phyloP scores from a whole-genome alignment of 2,888 invertebrate species.

The Ephialtes manifestator region DNA sequence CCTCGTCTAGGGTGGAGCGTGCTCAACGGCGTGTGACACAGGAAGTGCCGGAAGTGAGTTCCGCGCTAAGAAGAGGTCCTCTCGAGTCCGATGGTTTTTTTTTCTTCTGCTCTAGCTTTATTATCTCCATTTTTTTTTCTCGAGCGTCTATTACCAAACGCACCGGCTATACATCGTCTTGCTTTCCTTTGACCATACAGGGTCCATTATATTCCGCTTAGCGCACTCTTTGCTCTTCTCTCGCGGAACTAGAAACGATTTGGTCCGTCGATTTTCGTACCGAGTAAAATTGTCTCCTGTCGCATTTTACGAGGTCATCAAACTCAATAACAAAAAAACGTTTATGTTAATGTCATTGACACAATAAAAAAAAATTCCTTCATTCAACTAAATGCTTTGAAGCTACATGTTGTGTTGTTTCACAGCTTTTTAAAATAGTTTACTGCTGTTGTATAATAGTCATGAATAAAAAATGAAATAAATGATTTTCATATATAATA shows the following conservation, averaged over 20 bases:
- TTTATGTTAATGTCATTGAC: neutral
- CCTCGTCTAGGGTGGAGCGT: conserved; percentile 79
- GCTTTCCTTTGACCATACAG: conserved; percentile 2
- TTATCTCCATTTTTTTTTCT: conserved; percentile 22
- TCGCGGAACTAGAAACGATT: conserved; percentile 56
- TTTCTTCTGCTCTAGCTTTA: conserved; percentile 1
- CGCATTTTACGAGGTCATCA: neutral
- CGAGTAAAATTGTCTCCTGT: neutral
- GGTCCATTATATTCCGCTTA: conserved; percentile 39
- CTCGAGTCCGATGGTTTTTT: conserved; percentile 27
- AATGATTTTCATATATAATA: too few relatives aligned
- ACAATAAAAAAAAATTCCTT: neutral
- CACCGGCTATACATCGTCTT: conserved; percentile 21
- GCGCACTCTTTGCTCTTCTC: conserved; percentile 45
- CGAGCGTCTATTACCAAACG: conserved; percentile 11
- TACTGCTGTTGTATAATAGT: too few relatives aligned
- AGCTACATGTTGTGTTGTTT: neutral
- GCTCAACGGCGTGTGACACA: conserved; percentile 86
- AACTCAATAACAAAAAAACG: neutral
- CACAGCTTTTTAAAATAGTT: too few relatives aligned
- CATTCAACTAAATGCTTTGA: neutral
- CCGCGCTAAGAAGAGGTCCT: conserved; percentile 64
- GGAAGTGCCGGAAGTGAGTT: conserved; percentile 82
- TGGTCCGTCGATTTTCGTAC: conserved; percentile 5
- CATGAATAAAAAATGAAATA: too few relatives aligned